Evolutionary conservation across 2,888 invertebrate genomes (phyloP), one percentile per base, ranked within the genome.

Genomic region (Chalcis sispes): DNA sequence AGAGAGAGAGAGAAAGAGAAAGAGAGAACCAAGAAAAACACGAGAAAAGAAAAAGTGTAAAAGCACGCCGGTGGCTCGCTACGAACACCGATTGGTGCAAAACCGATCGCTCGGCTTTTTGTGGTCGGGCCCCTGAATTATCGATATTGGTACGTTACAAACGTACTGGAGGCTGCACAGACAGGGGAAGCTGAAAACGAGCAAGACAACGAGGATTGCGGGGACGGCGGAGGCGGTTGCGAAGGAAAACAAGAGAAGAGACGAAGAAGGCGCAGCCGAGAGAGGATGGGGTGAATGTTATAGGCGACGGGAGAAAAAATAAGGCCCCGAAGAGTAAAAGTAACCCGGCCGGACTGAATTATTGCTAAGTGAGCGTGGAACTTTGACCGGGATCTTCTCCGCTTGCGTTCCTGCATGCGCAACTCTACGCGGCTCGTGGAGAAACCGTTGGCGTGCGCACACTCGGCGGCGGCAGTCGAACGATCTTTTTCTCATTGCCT

Each of bases 101-200:
- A 82, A 83, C 82, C 82, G 82, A 83, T 83, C 80, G 81, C 80
- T 82, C 79, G 82, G 79, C 79, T 84, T 85, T 84, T 83, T 84
- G 81, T 79, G 20, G n/a, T n/a, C 80, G 80, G 65, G 32, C 29
- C 81, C 77, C 84, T 86, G 85, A 87, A 84, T 87, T 87, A 86
- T 86, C 85, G 87, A 85, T 87, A 87, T 86, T 86, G 87, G 86
- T 84, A 81, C 82, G 82, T 83, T 83, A 79, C 79, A 78, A 71
- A 75, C 75, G 79, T 78, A 79, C 70, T 71, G 80, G 80, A 79
- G 80, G 20, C 13, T 42, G 32, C 42, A 10, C 50, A 50, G 48
- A 23, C 46, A 79, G 80, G 80, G 77, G 82, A 67, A 72, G 65
- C 54, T 62, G 72, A 67, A 72, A 70, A 76, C 70, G 54, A 66